Conservation (phyloP, 2,113 vertebrate species). For the Anolis carolinensis region DNA sequence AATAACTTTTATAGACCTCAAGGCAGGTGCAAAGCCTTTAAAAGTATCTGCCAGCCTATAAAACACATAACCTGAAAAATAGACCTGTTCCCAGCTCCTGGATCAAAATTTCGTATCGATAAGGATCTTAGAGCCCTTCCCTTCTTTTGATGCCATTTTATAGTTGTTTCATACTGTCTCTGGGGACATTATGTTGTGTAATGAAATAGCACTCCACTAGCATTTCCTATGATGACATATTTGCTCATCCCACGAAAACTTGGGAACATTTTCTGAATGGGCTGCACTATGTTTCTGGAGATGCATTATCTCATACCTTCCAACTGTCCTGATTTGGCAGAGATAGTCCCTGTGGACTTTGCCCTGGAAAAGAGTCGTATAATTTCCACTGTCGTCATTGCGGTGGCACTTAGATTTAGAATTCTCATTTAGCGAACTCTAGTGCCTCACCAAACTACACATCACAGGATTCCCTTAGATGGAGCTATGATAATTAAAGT, state of each 20-base stretch:
- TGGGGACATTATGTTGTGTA: background rate
- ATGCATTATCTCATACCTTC: no score
- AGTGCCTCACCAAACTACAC: no score
- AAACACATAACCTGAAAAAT: slow-evolving; percentile 6
- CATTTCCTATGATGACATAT: background rate
- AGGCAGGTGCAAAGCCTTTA: background rate
- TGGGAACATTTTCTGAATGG: no score
- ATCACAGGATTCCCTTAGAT: no score
- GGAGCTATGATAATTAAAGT: no score
- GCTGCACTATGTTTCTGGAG: no score
- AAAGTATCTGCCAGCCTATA: slow-evolving; percentile 4
- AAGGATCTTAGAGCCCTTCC: background rate
- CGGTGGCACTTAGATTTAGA: no score
- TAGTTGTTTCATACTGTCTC: background rate
- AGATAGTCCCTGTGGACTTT: no score
- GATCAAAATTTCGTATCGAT: background rate
- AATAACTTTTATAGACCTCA: slow-evolving; percentile 10
- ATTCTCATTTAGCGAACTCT: no score
- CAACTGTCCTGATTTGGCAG: no score
- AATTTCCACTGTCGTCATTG: no score
- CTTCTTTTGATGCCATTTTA: background rate
- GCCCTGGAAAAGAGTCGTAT: no score
- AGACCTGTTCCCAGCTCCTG: background rate
- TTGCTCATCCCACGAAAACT: background rate
- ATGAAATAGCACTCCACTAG: background rate